Percentiles rank a stretch among this genome's conserved stretches.
phyloP scores from a whole-genome alignment of 2,888 invertebrate species.

The Muscina levida region DNA sequence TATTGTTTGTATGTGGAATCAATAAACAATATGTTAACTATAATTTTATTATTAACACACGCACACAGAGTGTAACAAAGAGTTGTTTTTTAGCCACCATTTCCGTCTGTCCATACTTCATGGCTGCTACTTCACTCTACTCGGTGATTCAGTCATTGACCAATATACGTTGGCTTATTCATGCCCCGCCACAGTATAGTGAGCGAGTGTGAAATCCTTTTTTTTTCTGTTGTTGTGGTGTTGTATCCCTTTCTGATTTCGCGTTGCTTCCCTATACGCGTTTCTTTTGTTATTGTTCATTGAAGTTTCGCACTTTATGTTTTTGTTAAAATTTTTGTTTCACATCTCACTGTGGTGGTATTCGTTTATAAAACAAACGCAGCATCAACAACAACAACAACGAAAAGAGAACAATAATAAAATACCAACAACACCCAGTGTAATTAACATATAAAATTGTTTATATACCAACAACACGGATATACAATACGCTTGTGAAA shows the following conservation, averaged over 20 bases:
- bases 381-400: no score
- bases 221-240: conserved; percentile 37
- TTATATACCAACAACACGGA: not conserved
- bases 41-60: conserved; percentile 64
- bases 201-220: conserved; percentile 23
- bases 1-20: conserved; percentile 59
- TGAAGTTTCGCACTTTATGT: conserved; percentile 19
- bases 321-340: conserved; percentile 41
- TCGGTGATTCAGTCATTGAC: conserved; percentile 61
- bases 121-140: conserved; percentile 6
- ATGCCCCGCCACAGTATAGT: conserved; percentile 26
- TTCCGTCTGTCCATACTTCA: not conserved
- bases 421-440: not conserved
- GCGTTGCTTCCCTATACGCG: not conserved
- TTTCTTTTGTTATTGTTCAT: conserved; percentile 9
- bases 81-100: conserved; percentile 36
- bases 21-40: conserved; percentile 66
- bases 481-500: not conserved
- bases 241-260: not conserved
- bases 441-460: conserved; percentile 32
- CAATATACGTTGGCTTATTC: no score
- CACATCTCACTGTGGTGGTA: conserved; percentile 4
- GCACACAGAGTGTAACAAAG: not conserved
- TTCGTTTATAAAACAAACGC: not conserved
- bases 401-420: no score